A percentile compares a stretch with the other conserved stretches of the same genome.
Evolutionary conservation across 1,140 invertebrate genomes (phyloP).

Genomic region (Cecropterus lyciades): DNA sequence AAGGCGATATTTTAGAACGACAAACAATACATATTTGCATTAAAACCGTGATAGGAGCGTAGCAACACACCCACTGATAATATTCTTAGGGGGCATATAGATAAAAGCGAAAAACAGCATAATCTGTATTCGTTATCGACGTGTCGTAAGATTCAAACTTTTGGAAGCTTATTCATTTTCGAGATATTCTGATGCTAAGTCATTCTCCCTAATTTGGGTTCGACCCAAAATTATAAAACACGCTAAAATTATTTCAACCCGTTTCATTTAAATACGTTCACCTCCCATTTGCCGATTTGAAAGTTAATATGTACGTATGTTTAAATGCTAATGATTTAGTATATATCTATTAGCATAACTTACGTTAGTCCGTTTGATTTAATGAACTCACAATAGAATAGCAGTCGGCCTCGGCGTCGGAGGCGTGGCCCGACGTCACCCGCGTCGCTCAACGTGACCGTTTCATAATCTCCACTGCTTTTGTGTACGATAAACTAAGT

Average conservation of each 20-base stretch:
- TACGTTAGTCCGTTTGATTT: background rate
- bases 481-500: conserved; percentile 18
- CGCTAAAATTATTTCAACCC: too few species aligned
- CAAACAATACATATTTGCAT: conserved; percentile 43
- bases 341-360: background rate
- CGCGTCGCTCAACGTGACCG: conserved; percentile 16
- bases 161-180: too few species aligned
- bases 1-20: conserved; percentile 35
- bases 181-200: too few species aligned
- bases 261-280: background rate
- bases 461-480: conserved; percentile 33
- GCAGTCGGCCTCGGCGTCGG: conserved; percentile 41
- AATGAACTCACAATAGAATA: conserved; percentile 24
- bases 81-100: conserved; percentile 41
- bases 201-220: too few species aligned
- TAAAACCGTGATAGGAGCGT: conserved; percentile 42
- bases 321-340: background rate
- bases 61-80: conserved; percentile 55
- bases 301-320: background rate
- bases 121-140: background rate
- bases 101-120: conserved; percentile 43
- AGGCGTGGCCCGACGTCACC: conserved; percentile 66
- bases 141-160: background rate
- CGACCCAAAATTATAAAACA: too few species aligned
- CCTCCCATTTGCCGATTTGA: background rate